Conservation (phyloP, 2,113 vertebrate genomes). For the Thymallus thymallus region DNA sequence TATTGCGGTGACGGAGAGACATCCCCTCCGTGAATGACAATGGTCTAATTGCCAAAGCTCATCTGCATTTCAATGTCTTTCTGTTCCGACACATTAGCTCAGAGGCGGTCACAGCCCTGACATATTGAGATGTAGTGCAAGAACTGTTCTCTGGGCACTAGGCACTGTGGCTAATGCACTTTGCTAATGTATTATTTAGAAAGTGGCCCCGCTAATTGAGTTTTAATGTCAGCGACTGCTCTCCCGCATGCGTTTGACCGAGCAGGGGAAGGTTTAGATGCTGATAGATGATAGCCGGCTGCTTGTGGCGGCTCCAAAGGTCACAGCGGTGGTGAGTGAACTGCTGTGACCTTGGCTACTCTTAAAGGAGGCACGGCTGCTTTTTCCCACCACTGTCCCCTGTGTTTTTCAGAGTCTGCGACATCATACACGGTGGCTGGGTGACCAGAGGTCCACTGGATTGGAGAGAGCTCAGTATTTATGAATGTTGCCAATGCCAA, state of each 20-base stretch:
- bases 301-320: conserved; percentile 67
- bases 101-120: conserved; percentile 53
- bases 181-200: conserved; percentile 77
- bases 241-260: conserved; percentile 61
- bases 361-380: conserved; percentile 30
- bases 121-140: conserved; percentile 67
- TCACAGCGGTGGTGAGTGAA: conserved; percentile 54
- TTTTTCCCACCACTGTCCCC: neutral
- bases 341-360: conserved; percentile 40
- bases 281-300: conserved; percentile 70
- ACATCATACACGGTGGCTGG: neutral
- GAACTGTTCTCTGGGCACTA: conserved; percentile 55
- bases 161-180: conserved; percentile 68
- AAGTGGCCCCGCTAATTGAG: conserved; percentile 74
- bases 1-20: conserved; percentile 4
- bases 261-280: conserved; percentile 70
- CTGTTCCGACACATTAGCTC: conserved; percentile 53
- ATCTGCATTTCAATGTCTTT: conserved; percentile 46
- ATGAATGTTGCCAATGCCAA: too few relatives aligned
- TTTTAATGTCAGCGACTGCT: conserved; percentile 77
- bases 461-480: neutral
- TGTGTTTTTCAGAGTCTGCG: neutral
- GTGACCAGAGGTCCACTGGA: neutral
- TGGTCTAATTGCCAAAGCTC: conserved; percentile 38
- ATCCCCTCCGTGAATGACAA: conserved; percentile 38